Conservation (phyloP, 2,888 invertebrate species). For the Acanthosepion lycidas region DNA sequence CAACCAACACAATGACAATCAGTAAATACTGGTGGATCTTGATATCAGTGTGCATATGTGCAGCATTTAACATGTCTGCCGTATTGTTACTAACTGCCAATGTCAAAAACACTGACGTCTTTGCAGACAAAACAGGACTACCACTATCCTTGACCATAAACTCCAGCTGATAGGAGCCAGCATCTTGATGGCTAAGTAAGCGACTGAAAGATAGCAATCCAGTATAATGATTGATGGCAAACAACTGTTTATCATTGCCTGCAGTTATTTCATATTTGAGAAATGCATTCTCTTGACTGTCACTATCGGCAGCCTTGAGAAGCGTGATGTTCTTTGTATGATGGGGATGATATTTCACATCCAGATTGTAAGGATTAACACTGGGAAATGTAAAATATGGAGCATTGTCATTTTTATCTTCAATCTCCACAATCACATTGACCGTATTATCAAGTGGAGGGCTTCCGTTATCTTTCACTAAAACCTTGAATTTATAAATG, state of each 20-base stretch:
- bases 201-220: neutral
- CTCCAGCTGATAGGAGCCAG: neutral
- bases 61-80: neutral
- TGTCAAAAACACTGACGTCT: constrained; percentile 4
- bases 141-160: constrained; percentile 11
- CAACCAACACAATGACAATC: constrained; percentile 33
- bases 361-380: neutral
- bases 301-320: neutral
- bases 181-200: constrained; percentile 9
- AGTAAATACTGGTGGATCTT: constrained; percentile 33
- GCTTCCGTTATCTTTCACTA: too few relatives aligned
- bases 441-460: neutral
- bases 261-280: constrained; percentile 11
- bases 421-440: constrained; percentile 12
- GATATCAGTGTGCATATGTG: neutral
- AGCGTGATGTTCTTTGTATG: neutral
- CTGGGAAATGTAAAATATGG: neutral
- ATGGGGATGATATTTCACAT: neutral
- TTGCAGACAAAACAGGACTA: constrained; percentile 2
- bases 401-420: constrained; percentile 23
- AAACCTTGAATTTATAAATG: too few relatives aligned
- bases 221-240: neutral
- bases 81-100: constrained; percentile 15
- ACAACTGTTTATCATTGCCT: constrained; percentile 12
- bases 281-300: constrained; percentile 12